Evolutionary conservation across 2,888 invertebrate species (phyloP).

Genomic region (Ametastegia equiseti): DNA sequence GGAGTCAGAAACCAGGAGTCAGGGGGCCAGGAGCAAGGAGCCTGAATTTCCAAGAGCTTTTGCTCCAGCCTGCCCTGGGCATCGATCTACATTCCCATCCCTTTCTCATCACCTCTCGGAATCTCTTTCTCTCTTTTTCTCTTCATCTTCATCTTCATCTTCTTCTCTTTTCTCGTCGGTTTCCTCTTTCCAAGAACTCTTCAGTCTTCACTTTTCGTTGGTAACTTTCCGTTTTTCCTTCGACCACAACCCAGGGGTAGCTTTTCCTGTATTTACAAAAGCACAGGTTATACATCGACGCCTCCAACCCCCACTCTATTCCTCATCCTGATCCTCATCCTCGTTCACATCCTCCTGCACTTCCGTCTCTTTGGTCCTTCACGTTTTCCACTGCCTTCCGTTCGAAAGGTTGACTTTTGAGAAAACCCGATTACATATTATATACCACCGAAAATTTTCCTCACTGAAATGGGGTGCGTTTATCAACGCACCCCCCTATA

Average conservation of each 20-base stretch:
- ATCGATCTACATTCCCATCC: slow-evolving; percentile 47
- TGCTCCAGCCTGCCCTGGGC: slow-evolving; percentile 1
- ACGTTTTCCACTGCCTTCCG: not conserved
- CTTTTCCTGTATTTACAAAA: slow-evolving; percentile 40
- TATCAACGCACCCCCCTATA: not conserved
- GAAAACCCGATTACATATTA: not conserved
- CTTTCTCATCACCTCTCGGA: not conserved
- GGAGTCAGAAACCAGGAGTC: too few relatives aligned
- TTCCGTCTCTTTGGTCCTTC: not conserved
- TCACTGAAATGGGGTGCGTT: not conserved
- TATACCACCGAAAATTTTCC: not conserved
- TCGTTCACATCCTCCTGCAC: slow-evolving; percentile 7
- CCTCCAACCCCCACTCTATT: not conserved
- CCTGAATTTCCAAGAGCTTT: slow-evolving; percentile 35
- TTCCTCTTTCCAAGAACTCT: slow-evolving; percentile 17
- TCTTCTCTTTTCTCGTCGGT: not conserved
- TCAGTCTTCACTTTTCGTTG: slow-evolving; percentile 11
- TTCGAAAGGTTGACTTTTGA: not conserved
- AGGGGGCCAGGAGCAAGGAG: too few relatives aligned
- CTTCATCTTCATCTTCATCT: not conserved
- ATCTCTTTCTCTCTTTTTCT: slow-evolving; percentile 9
- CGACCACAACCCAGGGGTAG: not conserved
- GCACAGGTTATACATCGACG: slow-evolving; percentile 12
- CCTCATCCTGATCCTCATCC: not conserved
- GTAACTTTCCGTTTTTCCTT: not conserved